Conservation (phyloP, 2,888 invertebrate genomes). For the Osedax frankpressi region DNA sequence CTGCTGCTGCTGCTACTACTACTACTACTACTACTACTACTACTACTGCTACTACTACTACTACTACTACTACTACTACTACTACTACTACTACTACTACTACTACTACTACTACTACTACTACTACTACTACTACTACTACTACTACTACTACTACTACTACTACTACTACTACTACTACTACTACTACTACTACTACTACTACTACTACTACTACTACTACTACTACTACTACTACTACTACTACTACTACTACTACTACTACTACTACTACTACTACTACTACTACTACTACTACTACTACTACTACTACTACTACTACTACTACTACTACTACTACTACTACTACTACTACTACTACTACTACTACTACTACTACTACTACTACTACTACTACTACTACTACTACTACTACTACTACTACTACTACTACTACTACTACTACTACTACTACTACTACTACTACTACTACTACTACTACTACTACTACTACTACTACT, state of each 20-base stretch:
- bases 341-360: not conserved
- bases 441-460: not conserved
- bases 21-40: conserved; percentile 10
- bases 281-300: not conserved
- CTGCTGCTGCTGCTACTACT: not conserved
- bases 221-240: not conserved
- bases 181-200: not conserved
- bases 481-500: not conserved
- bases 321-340: not conserved
- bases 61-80: conserved; percentile 12
- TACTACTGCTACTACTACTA: conserved; percentile 11
- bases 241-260: not conserved
- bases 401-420: not conserved
- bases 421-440: not conserved
- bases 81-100: conserved; percentile 7
- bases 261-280: not conserved
- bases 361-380: not conserved
- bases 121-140: not conserved
- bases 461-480: not conserved
- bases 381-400: not conserved
- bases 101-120: not conserved
- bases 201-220: not conserved
- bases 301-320: not conserved
- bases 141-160: not conserved
- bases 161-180: not conserved